Conservation (phyloP, 1,140 invertebrate genomes). For the Drosophila ercepeae region DNA sequence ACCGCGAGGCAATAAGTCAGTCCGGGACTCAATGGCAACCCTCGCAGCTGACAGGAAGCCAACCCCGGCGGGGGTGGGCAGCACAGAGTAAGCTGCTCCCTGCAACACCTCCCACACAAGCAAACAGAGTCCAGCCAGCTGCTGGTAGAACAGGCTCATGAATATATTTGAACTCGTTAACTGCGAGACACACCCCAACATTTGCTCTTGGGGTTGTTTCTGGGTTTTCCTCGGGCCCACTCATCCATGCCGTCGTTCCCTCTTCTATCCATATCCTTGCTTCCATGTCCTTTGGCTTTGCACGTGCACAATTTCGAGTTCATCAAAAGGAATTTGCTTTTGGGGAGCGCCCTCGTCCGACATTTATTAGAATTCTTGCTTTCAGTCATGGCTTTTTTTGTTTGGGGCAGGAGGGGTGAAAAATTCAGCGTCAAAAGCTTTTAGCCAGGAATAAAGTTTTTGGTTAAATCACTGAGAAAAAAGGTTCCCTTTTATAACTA, state of each 20-base stretch:
- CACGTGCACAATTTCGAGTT: conserved; percentile 81
- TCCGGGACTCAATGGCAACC: conserved; percentile 10
- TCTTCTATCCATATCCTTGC: background rate
- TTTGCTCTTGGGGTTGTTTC: conserved; percentile 51
- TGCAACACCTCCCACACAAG: conserved; percentile 31
- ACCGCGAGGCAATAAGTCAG: conserved; percentile 70
- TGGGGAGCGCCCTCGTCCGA: conserved; percentile 52
- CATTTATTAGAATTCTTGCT: conserved; percentile 78
- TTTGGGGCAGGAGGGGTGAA: background rate
- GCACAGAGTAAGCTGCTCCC: conserved; percentile 18
- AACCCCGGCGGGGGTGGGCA: conserved; percentile 8
- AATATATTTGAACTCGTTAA: conserved; percentile 83
- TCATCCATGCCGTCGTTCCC: conserved; percentile 14
- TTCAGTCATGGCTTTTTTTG: conserved; percentile 7
- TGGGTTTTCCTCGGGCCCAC: conserved; percentile 18
- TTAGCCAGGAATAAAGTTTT: conserved; percentile 62
- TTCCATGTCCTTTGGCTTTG: conserved; percentile 47
- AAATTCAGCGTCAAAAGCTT: conserved; percentile 68
- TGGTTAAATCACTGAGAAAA: conserved; percentile 12
- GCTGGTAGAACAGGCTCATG: conserved; percentile 78
- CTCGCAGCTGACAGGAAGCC: conserved; percentile 71
- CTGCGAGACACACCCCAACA: conserved; percentile 63
- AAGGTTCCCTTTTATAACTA: background rate
- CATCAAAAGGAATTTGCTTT: conserved; percentile 79
- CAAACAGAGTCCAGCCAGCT: conserved; percentile 15